Evolutionary conservation across 2,113 vertebrate species (phyloP).

Genomic region (Procavia capensis): DNA sequence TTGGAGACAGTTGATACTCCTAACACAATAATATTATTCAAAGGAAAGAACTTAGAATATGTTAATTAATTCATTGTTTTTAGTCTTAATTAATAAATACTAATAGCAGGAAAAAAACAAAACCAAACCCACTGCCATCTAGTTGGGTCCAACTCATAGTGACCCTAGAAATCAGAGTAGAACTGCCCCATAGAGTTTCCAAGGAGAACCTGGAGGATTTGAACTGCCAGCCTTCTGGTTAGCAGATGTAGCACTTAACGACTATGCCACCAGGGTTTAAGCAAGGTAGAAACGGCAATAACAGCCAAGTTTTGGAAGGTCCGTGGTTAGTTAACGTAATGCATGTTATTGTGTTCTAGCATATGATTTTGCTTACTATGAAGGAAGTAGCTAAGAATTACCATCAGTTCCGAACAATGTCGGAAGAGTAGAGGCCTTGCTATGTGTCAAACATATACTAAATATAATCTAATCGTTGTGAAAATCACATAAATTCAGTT

Average conservation of each 20-base stretch:
- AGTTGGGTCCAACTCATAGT: too few relatives aligned
- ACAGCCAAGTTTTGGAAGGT: background rate
- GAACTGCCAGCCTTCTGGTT: too few relatives aligned
- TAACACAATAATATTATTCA: background rate
- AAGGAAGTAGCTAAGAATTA: background rate
- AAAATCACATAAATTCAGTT: background rate
- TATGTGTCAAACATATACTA: background rate
- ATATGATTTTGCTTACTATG: background rate
- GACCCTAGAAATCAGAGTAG: too few relatives aligned
- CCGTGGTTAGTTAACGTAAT: background rate
- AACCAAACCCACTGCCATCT: too few relatives aligned
- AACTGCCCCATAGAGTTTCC: too few relatives aligned
- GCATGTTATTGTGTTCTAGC: background rate
- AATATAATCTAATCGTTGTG: background rate
- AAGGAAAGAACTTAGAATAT: background rate
- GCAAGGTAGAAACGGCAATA: background rate
- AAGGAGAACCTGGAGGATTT: too few relatives aligned
- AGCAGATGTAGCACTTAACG: too few relatives aligned
- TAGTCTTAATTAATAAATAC: background rate
- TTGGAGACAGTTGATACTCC: background rate
- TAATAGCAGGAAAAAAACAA: background rate
- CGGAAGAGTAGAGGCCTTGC: background rate
- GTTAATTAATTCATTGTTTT: conserved; percentile 1
- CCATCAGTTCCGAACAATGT: conserved; percentile 24
- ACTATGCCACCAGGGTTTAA: too few relatives aligned